These are phyloP conservation scores for Rousettus madagascariensis DNA, from an alignment of 2,797 vertebrate species.

Conservation along the genomic window DNA sequence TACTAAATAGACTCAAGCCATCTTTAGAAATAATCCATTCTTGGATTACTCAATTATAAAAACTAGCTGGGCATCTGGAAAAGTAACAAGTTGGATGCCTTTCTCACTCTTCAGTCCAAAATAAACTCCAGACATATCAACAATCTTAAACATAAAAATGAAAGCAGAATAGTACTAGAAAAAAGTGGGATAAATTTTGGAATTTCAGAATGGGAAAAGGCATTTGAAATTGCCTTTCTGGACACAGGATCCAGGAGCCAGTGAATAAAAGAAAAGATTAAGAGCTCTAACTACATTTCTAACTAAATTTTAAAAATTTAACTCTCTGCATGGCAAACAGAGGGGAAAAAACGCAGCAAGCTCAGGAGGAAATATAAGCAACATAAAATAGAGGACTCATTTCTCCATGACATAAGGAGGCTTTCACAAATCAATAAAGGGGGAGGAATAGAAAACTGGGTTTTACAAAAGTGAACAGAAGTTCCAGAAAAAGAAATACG, in stretches of 20 bases:
- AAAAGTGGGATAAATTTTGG: not conserved
- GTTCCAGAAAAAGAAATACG: slow-evolving; percentile 29
- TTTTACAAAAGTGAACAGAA: not conserved
- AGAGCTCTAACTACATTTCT: not conserved
- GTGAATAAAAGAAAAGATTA: not conserved
- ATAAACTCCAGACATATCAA: slow-evolving; percentile 37
- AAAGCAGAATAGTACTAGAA: slow-evolving; percentile 6
- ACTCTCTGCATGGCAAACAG: not conserved
- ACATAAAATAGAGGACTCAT: not conserved
- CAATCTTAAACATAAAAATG: not conserved
- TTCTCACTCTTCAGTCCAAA: slow-evolving; percentile 6
- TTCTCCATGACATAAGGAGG: not conserved
- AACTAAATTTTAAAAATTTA: not conserved
- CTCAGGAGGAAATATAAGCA: not conserved
- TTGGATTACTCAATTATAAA: not conserved
- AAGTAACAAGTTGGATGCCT: not conserved
- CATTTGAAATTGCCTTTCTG: not conserved
- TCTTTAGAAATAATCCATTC: slow-evolving; percentile 17
- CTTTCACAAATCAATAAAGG: slow-evolving; percentile 31
- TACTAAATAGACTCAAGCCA: not conserved
- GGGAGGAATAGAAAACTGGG: not conserved
- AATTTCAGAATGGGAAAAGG: slow-evolving; percentile 15
- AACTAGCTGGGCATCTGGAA: not conserved
- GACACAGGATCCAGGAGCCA: not conserved
- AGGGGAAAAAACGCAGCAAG: not conserved